Base-by-base conservation (phyloP, 2,797 vertebrate species). In the Capromys pilorides region DNA sequence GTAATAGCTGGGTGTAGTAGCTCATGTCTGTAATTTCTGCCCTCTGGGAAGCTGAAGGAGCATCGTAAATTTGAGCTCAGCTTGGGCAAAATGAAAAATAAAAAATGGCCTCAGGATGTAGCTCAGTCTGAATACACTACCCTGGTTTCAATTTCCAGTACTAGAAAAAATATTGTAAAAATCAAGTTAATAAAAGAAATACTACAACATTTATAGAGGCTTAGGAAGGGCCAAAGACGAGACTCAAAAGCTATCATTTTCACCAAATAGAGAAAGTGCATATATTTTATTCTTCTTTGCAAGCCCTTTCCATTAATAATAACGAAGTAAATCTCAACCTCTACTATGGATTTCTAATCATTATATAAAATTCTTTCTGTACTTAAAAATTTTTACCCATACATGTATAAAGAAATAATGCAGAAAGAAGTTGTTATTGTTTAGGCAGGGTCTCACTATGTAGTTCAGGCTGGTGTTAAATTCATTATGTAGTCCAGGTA, bases 361-460 rank as follows among this genome's bases (percentile, higher is more conserved):
- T 36, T 49, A 90, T 51, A 85, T 26, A 93, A 92, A 96, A 84
- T 85, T 71, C 45, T 51, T 66, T 73, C 77, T 92, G 13, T 49
- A 90, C 33, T 90, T 93, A 89, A 64, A 89, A 85, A 41, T 81
- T 14, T 26, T 67, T 49, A 91, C 26, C 61, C 14, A 61, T 78
- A 26, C 31, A 93, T 69, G 9, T 39, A 92, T 33, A 93, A 51
- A 87, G 28, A 39, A 78, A 87, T 9, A 66, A 62, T 21, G 75
- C 49, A 62, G 49, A 21, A 83, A 90, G 28, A 62, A 88, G 9
- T 62, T 21, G 7, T 71, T 69, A 19, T 19, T 69, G 36, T 71
- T 71, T 36, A 71, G 67, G 21, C n/a, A 71, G 59, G 59, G n/a
- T 39, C 69, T 73, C 16, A 12, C 69, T 73, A 39, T 39, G 21